Percentiles rank a stretch among this genome's conserved stretches.
Conservation (phyloP, 2,888 invertebrate genomes). For the Cataglyphis altisquamis region DNA sequence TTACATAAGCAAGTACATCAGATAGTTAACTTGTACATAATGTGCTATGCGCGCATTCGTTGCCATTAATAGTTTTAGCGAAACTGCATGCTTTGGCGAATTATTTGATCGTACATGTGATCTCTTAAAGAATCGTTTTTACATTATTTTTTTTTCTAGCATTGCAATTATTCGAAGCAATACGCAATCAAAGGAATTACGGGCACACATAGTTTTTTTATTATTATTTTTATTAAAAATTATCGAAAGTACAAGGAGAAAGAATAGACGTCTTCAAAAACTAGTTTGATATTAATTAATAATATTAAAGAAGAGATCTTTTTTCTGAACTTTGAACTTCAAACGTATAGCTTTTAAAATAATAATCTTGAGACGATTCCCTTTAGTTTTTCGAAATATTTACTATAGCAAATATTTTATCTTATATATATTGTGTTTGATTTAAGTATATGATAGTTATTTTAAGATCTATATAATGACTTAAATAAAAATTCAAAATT, state of each 20-base stretch:
- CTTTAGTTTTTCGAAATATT: neutral
- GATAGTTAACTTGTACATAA: slow-evolving; percentile 14
- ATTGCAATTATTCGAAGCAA: neutral
- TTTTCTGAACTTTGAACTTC: neutral
- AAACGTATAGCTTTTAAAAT: neutral
- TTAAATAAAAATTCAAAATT: too few relatives aligned
- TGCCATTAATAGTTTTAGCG: slow-evolving; percentile 36
- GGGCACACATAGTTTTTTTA: neutral
- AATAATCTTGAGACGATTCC: neutral
- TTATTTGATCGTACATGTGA: neutral
- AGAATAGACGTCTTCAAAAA: too few relatives aligned
- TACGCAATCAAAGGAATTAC: neutral
- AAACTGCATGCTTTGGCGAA: slow-evolving; percentile 10
- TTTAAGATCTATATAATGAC: too few relatives aligned
- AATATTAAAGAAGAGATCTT: neutral
- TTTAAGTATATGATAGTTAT: too few relatives aligned
- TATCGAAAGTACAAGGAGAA: neutral
- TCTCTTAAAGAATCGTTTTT: slow-evolving; percentile 3
- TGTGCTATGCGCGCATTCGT: neutral
- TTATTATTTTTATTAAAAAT: neutral
- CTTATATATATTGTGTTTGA: neutral
- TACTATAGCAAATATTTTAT: neutral
- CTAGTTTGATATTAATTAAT: neutral
- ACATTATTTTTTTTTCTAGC: slow-evolving; percentile 19
- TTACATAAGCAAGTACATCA: slow-evolving; percentile 26